Evolutionary conservation across 1,140 invertebrate genomes (phyloP).

Genomic region (Neocloeon triangulifer): DNA sequence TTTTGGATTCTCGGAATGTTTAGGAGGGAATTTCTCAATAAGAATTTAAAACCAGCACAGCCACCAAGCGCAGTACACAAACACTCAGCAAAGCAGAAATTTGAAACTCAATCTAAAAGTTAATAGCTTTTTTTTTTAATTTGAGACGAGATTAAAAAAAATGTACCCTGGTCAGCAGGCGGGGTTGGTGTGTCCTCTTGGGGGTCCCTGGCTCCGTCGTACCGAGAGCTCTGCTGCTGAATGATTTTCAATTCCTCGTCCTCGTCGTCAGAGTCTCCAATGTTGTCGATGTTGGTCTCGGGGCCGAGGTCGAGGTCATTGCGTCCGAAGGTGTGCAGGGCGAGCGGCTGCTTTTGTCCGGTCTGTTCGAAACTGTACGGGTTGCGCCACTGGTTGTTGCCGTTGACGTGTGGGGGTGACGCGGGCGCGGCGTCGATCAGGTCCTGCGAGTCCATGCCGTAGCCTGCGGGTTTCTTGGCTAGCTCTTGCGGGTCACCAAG

Average conservation of each 20-base stretch:
- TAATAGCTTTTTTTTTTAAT: background rate
- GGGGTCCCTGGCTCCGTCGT: slow-evolving; percentile 9
- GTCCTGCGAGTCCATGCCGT: background rate
- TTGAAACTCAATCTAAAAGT: background rate
- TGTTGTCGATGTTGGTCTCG: background rate
- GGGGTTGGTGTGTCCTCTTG: slow-evolving; percentile 24
- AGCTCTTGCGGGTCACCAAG: slow-evolving; percentile 43
- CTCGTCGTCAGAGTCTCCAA: background rate
- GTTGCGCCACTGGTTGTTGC: background rate
- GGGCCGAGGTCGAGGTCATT: slow-evolving; percentile 1
- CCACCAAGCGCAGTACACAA: too few species aligned
- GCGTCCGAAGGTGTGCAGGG: too few species aligned
- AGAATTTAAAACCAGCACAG: too few species aligned
- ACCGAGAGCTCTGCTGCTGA: slow-evolving; percentile 12
- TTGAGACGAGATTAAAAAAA: slow-evolving; percentile 4
- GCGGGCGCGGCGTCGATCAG: background rate
- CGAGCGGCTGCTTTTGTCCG: too few species aligned
- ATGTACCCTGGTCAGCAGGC: slow-evolving; percentile 25
- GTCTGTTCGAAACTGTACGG: background rate
- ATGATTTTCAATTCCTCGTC: too few species aligned
- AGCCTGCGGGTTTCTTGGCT: slow-evolving; percentile 8
- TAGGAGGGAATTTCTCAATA: too few species aligned
- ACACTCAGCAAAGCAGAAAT: too few species aligned
- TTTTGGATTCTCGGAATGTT: too few species aligned
- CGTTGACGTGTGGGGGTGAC: background rate